phyloP scores from a whole-genome alignment of 1,140 invertebrate species.

The Pachypeltis micranthus region DNA sequence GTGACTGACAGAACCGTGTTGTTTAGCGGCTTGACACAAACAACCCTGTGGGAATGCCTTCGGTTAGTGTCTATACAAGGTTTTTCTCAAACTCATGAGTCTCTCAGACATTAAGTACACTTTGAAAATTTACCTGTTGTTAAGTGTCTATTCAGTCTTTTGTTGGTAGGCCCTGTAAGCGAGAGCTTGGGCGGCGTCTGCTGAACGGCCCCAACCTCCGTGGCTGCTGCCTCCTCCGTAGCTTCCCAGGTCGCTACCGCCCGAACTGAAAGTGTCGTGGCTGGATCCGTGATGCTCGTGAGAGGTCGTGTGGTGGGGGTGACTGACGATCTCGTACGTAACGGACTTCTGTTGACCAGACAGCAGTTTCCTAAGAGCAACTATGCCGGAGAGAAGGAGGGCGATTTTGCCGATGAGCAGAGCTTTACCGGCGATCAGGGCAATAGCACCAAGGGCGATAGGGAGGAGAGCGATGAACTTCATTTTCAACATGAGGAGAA shows the following conservation, averaged over 20 bases:
- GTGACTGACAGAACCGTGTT: no score
- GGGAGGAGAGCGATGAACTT: conserved; percentile 66
- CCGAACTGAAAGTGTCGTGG: conserved; percentile 34
- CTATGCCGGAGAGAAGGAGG: conserved; percentile 64
- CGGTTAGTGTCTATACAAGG: no score
- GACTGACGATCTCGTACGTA: conserved; percentile 69
- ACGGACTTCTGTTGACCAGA: conserved; percentile 59
- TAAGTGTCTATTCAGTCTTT: neutral
- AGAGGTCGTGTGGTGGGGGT: conserved; percentile 60
- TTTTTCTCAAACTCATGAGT: no score
- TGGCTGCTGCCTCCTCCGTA: conserved; percentile 37
- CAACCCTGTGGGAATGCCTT: no score
- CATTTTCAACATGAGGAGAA: conserved; percentile 58
- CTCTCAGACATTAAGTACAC: no score
- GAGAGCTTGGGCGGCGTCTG: conserved; percentile 55
- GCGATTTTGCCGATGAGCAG: conserved; percentile 71
- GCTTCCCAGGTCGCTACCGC: conserved; percentile 20
- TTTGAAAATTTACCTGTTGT: no score
- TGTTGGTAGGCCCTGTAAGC: conserved; percentile 61
- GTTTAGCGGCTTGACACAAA: no score
- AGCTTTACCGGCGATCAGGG: conserved; percentile 71
- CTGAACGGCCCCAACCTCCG: conserved; percentile 53
- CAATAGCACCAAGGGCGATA: conserved; percentile 61
- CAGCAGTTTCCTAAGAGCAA: conserved; percentile 67
- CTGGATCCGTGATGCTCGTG: conserved; percentile 42